phyloP scores from a whole-genome alignment of 2,888 invertebrate genomes.

The Silvanus unidentatus region DNA sequence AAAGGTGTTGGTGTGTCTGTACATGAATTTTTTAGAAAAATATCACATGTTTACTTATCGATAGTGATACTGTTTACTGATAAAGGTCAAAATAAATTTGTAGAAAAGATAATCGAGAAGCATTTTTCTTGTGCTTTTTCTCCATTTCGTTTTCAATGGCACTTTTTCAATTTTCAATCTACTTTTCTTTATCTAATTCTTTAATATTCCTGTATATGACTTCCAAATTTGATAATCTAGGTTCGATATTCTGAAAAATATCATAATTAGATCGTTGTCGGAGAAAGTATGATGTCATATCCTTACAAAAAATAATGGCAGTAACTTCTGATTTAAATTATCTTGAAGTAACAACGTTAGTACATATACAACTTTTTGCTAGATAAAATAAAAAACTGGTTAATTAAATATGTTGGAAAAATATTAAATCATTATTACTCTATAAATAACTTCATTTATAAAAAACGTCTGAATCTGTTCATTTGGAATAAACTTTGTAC shows the following conservation, averaged over 20 bases:
- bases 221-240: background rate
- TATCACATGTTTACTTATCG: too few relatives aligned
- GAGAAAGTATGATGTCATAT: too few relatives aligned
- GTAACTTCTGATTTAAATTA: background rate
- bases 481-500: constrained; percentile 16
- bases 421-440: constrained; percentile 9
- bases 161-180: background rate
- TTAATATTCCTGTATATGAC: background rate
- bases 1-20: too few relatives aligned
- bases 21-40: too few relatives aligned
- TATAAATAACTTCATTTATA: constrained; percentile 21
- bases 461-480: constrained; percentile 20
- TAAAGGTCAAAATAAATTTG: too few relatives aligned
- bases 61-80: too few relatives aligned
- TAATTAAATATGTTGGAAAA: background rate
- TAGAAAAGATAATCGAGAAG: too few relatives aligned
- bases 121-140: too few relatives aligned
- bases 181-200: background rate
- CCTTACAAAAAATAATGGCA: constrained; percentile 1
- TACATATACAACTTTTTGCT: background rate
- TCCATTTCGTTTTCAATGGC: too few relatives aligned
- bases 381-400: background rate
- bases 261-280: too few relatives aligned
- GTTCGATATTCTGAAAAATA: background rate
- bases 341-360: background rate